A percentile compares a stretch with the other conserved stretches of the same genome.
Evolutionary conservation across 1,140 invertebrate genomes (phyloP).

Genomic region (Physella acuta): DNA sequence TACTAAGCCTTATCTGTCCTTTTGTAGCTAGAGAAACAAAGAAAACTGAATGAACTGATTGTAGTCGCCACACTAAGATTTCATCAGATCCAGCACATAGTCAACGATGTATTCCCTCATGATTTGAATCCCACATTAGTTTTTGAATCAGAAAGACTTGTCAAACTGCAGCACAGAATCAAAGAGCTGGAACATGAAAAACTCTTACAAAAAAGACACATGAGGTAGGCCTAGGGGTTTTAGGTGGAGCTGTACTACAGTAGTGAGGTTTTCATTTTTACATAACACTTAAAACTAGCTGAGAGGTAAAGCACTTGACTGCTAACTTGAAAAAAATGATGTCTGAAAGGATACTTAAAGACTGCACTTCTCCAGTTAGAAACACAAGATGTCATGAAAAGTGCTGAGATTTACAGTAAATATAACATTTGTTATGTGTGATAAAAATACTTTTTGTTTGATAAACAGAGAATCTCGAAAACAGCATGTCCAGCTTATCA

Average conservation of each 20-base stretch:
- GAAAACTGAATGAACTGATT: constrained; percentile 70
- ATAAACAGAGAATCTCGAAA: constrained; percentile 52
- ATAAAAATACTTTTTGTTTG: too few species aligned
- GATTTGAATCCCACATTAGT: constrained; percentile 67
- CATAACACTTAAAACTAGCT: too few species aligned
- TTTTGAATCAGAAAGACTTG: constrained; percentile 66
- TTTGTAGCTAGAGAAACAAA: constrained; percentile 69
- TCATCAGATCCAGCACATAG: constrained; percentile 69
- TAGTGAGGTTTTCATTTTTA: too few species aligned
- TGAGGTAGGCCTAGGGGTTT: constrained; percentile 62
- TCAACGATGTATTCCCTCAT: constrained; percentile 58
- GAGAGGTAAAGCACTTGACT: too few species aligned
- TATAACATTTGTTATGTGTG: too few species aligned
- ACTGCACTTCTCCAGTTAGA: too few species aligned
- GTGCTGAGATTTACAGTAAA: too few species aligned
- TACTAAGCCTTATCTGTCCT: too few species aligned
- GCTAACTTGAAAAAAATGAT: too few species aligned
- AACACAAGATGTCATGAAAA: too few species aligned
- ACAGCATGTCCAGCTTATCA: constrained; percentile 57
- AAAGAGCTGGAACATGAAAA: constrained; percentile 70
- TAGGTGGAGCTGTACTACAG: too few species aligned
- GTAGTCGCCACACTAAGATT: constrained; percentile 68
- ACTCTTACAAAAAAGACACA: constrained; percentile 64
- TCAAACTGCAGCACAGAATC: constrained; percentile 67
- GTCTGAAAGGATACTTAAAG: too few species aligned